These are phyloP conservation scores for Orcinus orca DNA, from an alignment of 2,113 vertebrate species.

Conservation along the genomic window DNA sequence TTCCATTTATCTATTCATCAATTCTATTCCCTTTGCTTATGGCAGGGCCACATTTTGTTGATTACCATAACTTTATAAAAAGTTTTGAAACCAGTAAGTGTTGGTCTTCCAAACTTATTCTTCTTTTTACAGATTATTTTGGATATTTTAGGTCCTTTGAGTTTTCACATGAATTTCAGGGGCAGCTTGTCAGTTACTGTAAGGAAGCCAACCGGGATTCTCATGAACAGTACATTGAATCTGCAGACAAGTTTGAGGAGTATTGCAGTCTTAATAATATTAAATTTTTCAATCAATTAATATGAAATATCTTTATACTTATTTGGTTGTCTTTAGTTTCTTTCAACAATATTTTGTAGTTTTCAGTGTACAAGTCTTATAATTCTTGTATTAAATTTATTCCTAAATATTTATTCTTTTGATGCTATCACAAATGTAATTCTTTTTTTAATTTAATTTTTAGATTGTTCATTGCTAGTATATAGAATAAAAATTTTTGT, in stretches of 20 bases:
- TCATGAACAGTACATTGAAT: neutral
- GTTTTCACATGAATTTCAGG: too few relatives aligned
- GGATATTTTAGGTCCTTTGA: neutral
- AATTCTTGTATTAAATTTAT: too few relatives aligned
- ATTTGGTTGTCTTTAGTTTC: too few relatives aligned
- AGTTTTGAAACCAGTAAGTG: neutral
- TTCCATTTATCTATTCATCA: too few relatives aligned
- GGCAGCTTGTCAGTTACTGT: neutral
- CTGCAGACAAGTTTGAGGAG: neutral
- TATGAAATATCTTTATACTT: too few relatives aligned
- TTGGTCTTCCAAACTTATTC: neutral
- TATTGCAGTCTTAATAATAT: neutral
- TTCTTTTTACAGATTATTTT: neutral
- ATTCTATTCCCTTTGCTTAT: neutral
- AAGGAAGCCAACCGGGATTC: neutral
- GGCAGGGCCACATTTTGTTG: neutral
- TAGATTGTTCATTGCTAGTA: too few relatives aligned
- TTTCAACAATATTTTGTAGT: too few relatives aligned
- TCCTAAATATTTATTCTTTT: too few relatives aligned
- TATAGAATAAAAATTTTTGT: too few relatives aligned
- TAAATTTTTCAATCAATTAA: neutral
- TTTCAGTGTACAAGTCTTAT: too few relatives aligned
- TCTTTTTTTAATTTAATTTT: too few relatives aligned
- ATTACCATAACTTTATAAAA: neutral
- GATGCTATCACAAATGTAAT: too few relatives aligned